Evolutionary conservation across 2,797 vertebrate species (phyloP), one percentile per base, ranked within the genome.

Genomic region (Tauraco hartlaubi): DNA sequence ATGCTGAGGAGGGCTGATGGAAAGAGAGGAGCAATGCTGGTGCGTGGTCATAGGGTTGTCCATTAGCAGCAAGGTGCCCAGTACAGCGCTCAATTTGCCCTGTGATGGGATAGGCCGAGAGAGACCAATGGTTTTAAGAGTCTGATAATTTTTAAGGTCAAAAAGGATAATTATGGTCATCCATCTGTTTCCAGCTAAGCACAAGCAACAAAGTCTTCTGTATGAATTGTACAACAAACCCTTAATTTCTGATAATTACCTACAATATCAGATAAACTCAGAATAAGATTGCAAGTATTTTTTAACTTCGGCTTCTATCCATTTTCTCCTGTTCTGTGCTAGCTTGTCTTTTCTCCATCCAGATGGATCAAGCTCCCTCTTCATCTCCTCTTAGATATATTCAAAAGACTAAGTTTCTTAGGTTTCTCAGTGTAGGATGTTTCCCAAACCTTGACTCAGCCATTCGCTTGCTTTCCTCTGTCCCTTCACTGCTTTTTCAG

Each of bases 61-160:
- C 55, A 29, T 26, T 56, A 92, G 37, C 73, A 71, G n/a, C 0
- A 0, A 39, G 26, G 46, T 26, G 6, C 28, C 39, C 14, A 48
- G 10, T 7, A 33, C 28, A 48, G 14, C 1, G 4, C 33, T 61
- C 31, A 13, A 20, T 79, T 79, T 52, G 12, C 46, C 25, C 48
- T 77, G 28, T 46, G 56, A 35, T 22, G 14, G 44, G 28, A 26
- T 12, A 88, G 54, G 26, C 33, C 33, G 15, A 20, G 23, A 80
- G 21, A 75, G 15, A 58, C 10, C 3, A 49, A 19, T 15, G n/a
- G 9, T 49, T 74, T 76, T n/a, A 64, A n/a, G 9, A 66, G 61
- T 4, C 31, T 83, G 73, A 9, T 9, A 3, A 23, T 39, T 62
- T 54, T 19, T 29, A 26, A 68, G 29, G 31, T 48, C 13, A 77